Base-by-base conservation (phyloP, 2,797 vertebrate species). In the Protosalanx chinensis region DNA sequence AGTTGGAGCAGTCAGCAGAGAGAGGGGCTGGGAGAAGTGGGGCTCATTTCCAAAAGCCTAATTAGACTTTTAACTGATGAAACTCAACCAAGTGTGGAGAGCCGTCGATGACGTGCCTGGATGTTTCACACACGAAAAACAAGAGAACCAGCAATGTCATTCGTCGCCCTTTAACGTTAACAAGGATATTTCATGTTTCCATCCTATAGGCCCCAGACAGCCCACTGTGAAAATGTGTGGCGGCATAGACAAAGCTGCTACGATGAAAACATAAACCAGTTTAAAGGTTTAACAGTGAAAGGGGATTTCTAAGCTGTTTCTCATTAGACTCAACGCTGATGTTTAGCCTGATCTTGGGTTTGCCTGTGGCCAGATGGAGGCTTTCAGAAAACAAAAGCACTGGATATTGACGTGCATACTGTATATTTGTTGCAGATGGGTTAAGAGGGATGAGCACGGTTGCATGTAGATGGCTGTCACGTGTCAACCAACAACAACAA, bases 1-100 rank as follows among this genome's bases (percentile, higher is more conserved):
- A 77, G 72, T 81, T 76, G 72, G 67, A 51, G 60, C 33, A 4
- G 72, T 75, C 74, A 75, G 72, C 76, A 76, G 71, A 70, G 49
- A 61, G 61, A 32, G 70, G 70, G 64, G 76, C 74, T 71, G 77
- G 80, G 76, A 82, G 81, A 72, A 83, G 81, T 80, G 69, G 79
- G 75, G 76, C 73, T 87, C 86, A 90, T 86, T 81, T 80, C 41
- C 12, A 41, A 78, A 79, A 73, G 23, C 23, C 79, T 82, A 85
- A 87, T 88, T 78, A 86, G 84, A 77, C 79, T 72, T 72, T 82
- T 76, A 80, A 77, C 68, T 29, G 35, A 53, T 18, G 30, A 51
- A 56, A 51, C 15, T 70, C 53, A 3, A 77, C 72, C n/a, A 27
- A 18, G 67, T 3, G 5, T 74, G 23, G 1, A 70, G 65, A 20